Base-by-base conservation (phyloP, 2,888 invertebrate genomes). In the Dasypolia templi region DNA sequence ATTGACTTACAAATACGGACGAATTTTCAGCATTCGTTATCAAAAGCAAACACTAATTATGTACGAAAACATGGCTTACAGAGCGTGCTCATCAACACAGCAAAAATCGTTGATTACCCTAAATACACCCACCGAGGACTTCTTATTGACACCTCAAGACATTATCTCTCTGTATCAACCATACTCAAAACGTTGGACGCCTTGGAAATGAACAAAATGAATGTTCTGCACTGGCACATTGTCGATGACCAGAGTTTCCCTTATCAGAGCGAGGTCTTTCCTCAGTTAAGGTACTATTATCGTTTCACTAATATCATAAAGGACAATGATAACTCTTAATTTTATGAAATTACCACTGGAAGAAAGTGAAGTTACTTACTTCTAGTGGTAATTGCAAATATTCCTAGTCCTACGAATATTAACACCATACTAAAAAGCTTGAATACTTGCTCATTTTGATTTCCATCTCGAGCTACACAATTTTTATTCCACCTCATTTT, bases 151-250 rank as follows among this genome's bases (percentile, higher is more conserved):
- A 98, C 99, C 0, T 97, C 98, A 0, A 96, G 99, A 12, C 99
- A 99, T 93, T 99, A 97, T 90, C 94, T 99, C 22, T 97, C 98
- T 0, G 91, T 98, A 55, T 88, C 93, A 1, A 97, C 97, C 64
- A 97, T 99, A 73, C 91, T 97, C n/a, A 93, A 96, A 72, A 97
- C 96, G 0, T 89, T 99, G 86, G 98, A 99, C 82, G 98, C 98
- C 0, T 98, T 99, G 98, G 97, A 98, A 0, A 98, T 98, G 92
- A 99, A 99, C 91, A 99, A 99, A 94, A 93, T 99, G 90, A 99
- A 99, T 92, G 98, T 99, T 0, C 97, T 99, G 79, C 99, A 99
- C 92, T 99, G 99, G 99, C 99, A 99, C 91, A 98, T 99, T 64
- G 98, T 98, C 0, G 99, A 99, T 92, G 99, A 99, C 91, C 98